Evolutionary conservation across 2,888 invertebrate genomes (phyloP).

Genomic region (Ypsolopha scabrella): DNA sequence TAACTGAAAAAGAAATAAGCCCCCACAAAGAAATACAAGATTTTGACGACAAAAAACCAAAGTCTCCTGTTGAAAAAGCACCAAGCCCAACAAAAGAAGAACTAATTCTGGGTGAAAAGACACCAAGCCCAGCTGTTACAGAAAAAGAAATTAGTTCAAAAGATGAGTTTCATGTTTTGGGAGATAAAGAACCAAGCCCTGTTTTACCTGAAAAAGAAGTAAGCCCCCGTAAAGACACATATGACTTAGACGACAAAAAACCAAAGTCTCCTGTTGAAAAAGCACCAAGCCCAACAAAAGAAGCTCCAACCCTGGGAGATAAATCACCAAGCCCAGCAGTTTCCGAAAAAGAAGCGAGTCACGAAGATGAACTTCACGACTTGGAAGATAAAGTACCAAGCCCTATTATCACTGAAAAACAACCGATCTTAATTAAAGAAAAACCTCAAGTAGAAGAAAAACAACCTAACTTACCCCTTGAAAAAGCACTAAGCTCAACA

Average conservation of each 20-base stretch:
- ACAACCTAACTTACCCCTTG: background rate
- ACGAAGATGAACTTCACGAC: too few species aligned
- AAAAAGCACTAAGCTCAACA: background rate
- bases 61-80: background rate
- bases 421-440: background rate
- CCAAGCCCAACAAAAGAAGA: background rate
- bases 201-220: background rate
- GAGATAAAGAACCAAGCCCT: background rate
- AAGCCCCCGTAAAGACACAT: background rate
- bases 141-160: conserved; percentile 3
- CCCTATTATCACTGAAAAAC: background rate
- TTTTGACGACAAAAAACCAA: too few species aligned
- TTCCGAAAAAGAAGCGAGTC: background rate
- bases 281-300: too few species aligned
- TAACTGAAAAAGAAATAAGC: too few species aligned
- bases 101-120: background rate
- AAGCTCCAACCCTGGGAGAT: background rate
- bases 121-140: background rate
- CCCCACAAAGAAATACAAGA: too few species aligned
- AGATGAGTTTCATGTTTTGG: background rate
- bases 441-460: background rate
- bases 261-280: background rate
- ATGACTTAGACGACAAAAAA: background rate
- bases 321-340: background rate
- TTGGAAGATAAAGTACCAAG: background rate